These are phyloP conservation scores for Numenius phaeopus DNA, from an alignment of 2,797 vertebrate genomes.

Conservation along the genomic window DNA sequence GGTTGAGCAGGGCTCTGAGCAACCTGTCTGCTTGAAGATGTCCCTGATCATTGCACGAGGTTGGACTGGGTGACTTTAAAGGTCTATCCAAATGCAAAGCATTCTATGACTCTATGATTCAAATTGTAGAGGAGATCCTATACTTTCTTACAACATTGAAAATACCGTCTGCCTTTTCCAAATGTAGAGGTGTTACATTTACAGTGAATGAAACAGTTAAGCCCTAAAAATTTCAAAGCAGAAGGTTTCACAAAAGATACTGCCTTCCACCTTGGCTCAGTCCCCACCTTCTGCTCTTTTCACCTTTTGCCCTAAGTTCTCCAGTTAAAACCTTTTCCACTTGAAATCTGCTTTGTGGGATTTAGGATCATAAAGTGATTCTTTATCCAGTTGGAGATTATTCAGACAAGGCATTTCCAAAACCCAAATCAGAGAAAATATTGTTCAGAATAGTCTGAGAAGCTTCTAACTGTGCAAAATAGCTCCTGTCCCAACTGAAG, in stretches of 20 bases:
- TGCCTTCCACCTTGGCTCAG: background rate
- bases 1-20: background rate
- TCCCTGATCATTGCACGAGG: background rate
- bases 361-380: background rate
- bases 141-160: background rate
- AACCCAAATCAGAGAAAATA: background rate
- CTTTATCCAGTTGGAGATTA: background rate
- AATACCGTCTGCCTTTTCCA: background rate
- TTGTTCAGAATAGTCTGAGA: background rate
- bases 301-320: background rate
- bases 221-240: background rate
- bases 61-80: background rate
- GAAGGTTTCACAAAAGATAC: background rate
- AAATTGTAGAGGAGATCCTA: background rate
- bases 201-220: background rate
- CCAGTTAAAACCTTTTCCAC: background rate
- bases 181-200: background rate
- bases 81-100: background rate
- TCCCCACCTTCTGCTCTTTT: background rate
- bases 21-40: background rate
- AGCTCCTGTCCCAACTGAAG: background rate
- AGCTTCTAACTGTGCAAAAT: background rate
- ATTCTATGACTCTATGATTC: background rate
- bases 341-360: background rate
- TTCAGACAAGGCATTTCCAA: background rate